phyloP scores from a whole-genome alignment of 2,113 vertebrate species.

The Cisticola juncidis region DNA sequence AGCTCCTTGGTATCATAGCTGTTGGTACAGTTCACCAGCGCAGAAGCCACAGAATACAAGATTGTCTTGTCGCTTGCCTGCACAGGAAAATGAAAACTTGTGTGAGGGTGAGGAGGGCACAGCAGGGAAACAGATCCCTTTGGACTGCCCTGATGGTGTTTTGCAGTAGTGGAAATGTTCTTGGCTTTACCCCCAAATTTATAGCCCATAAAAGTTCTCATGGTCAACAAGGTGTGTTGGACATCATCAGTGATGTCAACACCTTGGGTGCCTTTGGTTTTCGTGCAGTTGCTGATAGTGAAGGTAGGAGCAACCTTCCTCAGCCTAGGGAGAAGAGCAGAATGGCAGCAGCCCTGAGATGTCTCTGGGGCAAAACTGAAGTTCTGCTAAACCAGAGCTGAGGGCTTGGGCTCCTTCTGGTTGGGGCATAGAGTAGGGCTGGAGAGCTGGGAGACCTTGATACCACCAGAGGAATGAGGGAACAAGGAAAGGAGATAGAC shows the following conservation, averaged over 20 bases:
- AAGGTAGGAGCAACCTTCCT: background rate
- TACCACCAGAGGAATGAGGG: background rate
- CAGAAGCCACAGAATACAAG: constrained; percentile 90
- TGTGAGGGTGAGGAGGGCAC: background rate
- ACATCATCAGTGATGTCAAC: background rate
- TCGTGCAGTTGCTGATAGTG: background rate
- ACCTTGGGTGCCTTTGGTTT: background rate
- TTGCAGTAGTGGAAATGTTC: background rate
- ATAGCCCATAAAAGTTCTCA: background rate
- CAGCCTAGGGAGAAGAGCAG: background rate
- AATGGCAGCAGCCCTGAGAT: background rate
- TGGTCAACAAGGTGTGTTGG: background rate
- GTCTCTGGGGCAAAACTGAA: background rate
- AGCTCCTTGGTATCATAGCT: constrained; percentile 95
- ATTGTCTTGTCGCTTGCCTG: constrained; percentile 94
- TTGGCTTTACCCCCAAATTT: background rate
- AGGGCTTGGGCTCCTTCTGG: background rate
- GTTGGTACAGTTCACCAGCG: constrained; percentile 94
- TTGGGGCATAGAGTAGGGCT: background rate
- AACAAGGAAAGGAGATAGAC: constrained; percentile 61
- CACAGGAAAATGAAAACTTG: background rate
- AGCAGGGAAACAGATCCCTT: background rate
- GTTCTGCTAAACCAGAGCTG: background rate
- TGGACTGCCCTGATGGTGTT: background rate
- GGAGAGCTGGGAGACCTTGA: background rate